Percentiles rank a stretch among this genome's conserved stretches.
Conservation (phyloP, 2,797 vertebrate genomes). For the Crenichthys baileyi region DNA sequence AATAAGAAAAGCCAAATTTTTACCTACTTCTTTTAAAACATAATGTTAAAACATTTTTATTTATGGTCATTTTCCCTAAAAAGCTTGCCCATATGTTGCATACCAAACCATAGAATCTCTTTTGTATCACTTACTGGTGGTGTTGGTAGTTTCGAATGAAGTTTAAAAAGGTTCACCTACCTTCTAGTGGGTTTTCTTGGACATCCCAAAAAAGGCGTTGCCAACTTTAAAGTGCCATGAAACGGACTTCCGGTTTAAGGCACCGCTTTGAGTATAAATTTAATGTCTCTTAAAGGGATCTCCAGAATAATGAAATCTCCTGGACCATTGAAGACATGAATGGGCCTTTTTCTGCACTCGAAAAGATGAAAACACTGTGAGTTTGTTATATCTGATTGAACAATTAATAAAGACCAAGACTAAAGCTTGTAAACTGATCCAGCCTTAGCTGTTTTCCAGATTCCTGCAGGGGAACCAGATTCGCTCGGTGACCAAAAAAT, state of each 20-base stretch:
- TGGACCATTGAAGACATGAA: conserved; percentile 99
- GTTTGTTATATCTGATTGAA: conserved; percentile 58
- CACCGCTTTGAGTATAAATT: conserved; percentile 52
- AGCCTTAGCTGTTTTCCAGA: conserved; percentile 68
- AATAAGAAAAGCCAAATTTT: no score
- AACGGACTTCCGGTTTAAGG: conserved; percentile 54
- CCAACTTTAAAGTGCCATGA: conserved; percentile 47
- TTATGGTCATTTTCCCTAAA: background rate
- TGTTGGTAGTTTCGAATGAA: background rate
- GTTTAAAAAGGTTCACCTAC: background rate
- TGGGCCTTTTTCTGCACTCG: conserved; percentile 93
- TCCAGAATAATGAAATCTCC: conserved; percentile 97
- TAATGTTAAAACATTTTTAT: no score
- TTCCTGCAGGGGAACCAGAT: conserved; percentile 94
- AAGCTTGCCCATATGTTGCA: background rate
- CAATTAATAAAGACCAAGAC: background rate
- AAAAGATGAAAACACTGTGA: conserved; percentile 91
- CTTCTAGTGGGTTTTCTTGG: conserved; percentile 49
- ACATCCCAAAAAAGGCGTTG: conserved; percentile 33
- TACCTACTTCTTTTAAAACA: no score
- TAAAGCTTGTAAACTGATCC: conserved; percentile 24
- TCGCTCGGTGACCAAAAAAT: conserved; percentile 95
- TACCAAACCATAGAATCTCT: background rate
- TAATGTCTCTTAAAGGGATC: conserved; percentile 81
- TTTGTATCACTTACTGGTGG: background rate